Evolutionary conservation across 2,888 invertebrate genomes (phyloP).

Genomic region (Acanthosoma haemorrhoidale): DNA sequence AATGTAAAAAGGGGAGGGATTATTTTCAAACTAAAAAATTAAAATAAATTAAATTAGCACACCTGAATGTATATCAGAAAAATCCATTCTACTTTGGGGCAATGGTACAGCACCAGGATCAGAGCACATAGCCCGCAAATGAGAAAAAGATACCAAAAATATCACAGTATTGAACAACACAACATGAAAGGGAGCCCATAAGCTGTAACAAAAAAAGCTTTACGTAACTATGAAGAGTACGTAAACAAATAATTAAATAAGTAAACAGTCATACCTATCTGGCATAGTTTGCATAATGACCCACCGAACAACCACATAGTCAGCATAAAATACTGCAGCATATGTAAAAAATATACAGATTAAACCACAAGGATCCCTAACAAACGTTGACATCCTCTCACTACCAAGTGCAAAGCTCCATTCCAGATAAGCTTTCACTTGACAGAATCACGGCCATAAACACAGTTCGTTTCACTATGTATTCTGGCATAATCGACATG

Average conservation of each 20-base stretch:
- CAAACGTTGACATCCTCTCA: constrained; percentile 55
- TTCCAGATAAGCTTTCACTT: constrained; percentile 21
- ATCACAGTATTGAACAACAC: constrained; percentile 72
- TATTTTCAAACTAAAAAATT: not conserved
- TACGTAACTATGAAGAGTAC: not conserved
- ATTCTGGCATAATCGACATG: too few species aligned
- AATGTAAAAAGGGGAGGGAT: not conserved
- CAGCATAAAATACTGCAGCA: constrained; percentile 73
- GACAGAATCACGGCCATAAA: constrained; percentile 14
- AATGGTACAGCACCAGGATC: constrained; percentile 85
- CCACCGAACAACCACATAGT: constrained; percentile 80
- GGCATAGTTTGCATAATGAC: constrained; percentile 74
- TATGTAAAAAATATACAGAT: constrained; percentile 76
- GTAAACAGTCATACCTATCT: constrained; percentile 55
- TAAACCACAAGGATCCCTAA: constrained; percentile 79
- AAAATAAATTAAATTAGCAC: constrained; percentile 42
- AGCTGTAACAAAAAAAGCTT: constrained; percentile 50
- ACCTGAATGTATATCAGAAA: constrained; percentile 70
- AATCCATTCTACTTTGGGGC: constrained; percentile 65
- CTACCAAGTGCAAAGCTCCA: not conserved
- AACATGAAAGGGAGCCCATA: constrained; percentile 78
- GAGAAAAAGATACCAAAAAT: constrained; percentile 67
- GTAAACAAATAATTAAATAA: not conserved
- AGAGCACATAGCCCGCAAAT: constrained; percentile 78
- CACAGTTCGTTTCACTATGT: too few species aligned